phyloP scores from a whole-genome alignment of 2,797 vertebrate species.

The Decapterus maruadsi region DNA sequence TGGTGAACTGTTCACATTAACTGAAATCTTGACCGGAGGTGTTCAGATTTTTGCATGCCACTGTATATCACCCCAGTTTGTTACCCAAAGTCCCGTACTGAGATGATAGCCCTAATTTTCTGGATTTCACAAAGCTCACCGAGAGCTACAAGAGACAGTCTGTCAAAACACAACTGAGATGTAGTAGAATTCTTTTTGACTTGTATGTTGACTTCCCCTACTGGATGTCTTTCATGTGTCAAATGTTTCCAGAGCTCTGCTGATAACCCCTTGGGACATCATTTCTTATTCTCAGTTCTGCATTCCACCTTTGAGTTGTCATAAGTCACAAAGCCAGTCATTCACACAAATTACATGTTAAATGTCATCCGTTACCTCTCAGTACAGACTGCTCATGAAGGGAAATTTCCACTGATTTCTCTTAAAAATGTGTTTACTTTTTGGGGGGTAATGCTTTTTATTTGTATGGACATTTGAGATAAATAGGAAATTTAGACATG shows the following conservation, averaged over 20 bases:
- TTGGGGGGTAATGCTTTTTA: too few species aligned
- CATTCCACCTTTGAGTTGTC: not conserved
- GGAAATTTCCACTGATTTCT: not conserved
- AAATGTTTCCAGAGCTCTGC: not conserved
- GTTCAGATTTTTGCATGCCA: too few species aligned
- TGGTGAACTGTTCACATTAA: too few species aligned
- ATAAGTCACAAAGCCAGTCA: not conserved
- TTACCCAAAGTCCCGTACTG: not conserved
- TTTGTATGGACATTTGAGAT: too few species aligned
- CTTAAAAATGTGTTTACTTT: not conserved
- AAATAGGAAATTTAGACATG: too few species aligned
- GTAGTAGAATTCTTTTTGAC: too few species aligned
- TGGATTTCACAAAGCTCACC: not conserved
- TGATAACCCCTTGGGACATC: not conserved
- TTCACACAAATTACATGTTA: not conserved
- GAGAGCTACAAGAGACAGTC: not conserved
- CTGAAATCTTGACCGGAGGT: too few species aligned
- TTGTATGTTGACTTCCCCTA: not conserved
- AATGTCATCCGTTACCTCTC: not conserved
- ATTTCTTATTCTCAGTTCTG: conserved; percentile 6
- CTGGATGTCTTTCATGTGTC: not conserved
- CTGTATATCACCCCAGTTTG: not conserved
- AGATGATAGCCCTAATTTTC: not conserved
- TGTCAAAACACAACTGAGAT: too few species aligned
- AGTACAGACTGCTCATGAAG: not conserved